phyloP scores from a whole-genome alignment of 1,140 invertebrate genomes.

The Diplogasteroides magnus region DNA sequence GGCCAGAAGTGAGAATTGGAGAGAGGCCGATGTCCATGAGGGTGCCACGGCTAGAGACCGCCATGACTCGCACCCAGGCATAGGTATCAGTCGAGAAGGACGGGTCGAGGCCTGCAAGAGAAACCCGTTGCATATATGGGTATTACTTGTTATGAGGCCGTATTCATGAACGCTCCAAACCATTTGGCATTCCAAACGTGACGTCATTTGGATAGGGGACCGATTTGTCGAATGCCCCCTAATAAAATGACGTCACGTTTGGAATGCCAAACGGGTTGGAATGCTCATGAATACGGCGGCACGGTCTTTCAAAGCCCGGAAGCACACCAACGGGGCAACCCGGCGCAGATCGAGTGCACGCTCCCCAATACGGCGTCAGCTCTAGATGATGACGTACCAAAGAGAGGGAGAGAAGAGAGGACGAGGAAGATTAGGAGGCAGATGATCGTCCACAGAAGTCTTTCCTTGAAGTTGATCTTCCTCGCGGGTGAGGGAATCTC shows the following conservation, averaged over 20 bases:
- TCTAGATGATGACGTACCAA: slow-evolving; percentile 44
- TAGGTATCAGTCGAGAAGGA: slow-evolving; percentile 99
- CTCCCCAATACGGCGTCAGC: too few relatives aligned
- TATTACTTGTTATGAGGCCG: neutral
- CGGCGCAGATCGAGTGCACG: too few relatives aligned
- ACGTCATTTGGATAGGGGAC: too few relatives aligned
- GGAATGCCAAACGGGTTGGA: too few relatives aligned
- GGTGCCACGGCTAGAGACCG: slow-evolving; percentile 93
- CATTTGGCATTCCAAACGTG: too few relatives aligned
- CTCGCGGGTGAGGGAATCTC: slow-evolving; percentile 99
- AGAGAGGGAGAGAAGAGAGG: slow-evolving; percentile 80
- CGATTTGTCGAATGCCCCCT: too few relatives aligned
- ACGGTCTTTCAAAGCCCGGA: neutral
- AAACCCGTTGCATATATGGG: too few relatives aligned
- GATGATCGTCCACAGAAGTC: slow-evolving; percentile 99
- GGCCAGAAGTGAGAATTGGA: slow-evolving; percentile 98
- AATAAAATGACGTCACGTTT: too few relatives aligned
- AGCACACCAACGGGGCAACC: too few relatives aligned
- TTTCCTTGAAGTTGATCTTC: slow-evolving; percentile 99
- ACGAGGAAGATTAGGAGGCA: slow-evolving; percentile 99
- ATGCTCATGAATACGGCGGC: too few relatives aligned
- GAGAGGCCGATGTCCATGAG: slow-evolving; percentile 99
- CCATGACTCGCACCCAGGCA: slow-evolving; percentile 99
- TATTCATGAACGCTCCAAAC: too few relatives aligned
- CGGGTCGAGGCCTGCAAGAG: slow-evolving; percentile 91